Evolutionary conservation across 2,797 vertebrate species (phyloP).

Genomic region (Aratinga solstitialis): DNA sequence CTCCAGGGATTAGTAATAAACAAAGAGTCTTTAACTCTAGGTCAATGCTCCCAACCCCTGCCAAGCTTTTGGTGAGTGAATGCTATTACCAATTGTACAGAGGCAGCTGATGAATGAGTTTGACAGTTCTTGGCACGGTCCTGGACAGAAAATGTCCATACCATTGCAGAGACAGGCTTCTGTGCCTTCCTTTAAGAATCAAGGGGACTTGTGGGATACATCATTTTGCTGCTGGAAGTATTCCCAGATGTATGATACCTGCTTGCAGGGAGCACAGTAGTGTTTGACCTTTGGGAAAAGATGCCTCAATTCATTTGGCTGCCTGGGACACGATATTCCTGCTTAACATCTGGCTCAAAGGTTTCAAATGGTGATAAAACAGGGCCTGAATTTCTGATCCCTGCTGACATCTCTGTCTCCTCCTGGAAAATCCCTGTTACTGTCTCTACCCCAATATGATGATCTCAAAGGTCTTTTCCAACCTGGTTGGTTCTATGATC

Average conservation of each 20-base stretch:
- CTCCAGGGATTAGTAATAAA: constrained; percentile 57
- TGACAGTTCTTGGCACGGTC: neutral
- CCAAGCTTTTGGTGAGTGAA: constrained; percentile 44
- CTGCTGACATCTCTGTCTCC: neutral
- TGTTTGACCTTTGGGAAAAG: neutral
- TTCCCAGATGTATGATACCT: neutral
- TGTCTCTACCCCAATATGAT: neutral
- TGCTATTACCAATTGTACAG: constrained; percentile 6
- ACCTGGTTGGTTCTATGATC: neutral
- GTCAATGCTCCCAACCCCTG: constrained; percentile 50
- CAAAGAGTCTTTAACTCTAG: constrained; percentile 69
- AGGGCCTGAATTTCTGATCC: neutral
- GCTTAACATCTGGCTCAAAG: neutral
- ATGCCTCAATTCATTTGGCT: neutral
- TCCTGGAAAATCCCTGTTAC: neutral
- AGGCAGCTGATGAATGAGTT: constrained; percentile 43
- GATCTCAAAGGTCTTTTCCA: neutral
- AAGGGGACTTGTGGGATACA: neutral
- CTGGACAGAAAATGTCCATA: neutral
- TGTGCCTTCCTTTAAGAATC: neutral
- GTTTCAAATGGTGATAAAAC: neutral
- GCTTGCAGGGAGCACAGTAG: neutral
- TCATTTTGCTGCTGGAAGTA: neutral
- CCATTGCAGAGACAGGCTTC: neutral
- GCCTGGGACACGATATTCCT: neutral